phyloP scores from a whole-genome alignment of 2,797 vertebrate species.

The Sarcoramphus papa region DNA sequence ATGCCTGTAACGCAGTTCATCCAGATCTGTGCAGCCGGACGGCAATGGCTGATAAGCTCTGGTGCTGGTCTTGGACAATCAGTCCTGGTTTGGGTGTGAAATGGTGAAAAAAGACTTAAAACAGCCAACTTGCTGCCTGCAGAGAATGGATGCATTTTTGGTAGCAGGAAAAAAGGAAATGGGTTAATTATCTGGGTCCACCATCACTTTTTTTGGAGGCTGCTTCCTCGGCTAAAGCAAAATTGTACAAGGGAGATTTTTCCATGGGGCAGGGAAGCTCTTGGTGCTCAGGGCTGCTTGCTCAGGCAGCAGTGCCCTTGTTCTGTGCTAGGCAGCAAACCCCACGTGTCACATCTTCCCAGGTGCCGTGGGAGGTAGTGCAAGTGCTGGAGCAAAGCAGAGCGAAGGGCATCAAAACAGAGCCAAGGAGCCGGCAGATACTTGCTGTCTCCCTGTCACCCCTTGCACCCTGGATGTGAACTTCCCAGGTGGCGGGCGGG shows the following conservation, averaged over 20 bases:
- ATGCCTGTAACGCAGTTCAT: background rate
- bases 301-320: background rate
- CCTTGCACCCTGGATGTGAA: background rate
- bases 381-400: background rate
- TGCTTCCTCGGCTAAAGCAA: background rate
- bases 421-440: background rate
- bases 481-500: rapidly evolving
- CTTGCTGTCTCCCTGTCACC: background rate
- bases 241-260: background rate
- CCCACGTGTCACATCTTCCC: background rate
- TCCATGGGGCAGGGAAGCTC: background rate
- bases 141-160: constrained; percentile 21
- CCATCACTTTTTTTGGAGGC: background rate
- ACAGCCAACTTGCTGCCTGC: constrained; percentile 21
- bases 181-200: background rate
- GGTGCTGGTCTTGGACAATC: background rate
- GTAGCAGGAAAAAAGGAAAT: background rate
- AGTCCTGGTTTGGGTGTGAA: background rate
- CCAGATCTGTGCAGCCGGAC: background rate
- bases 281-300: background rate
- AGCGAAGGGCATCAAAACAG: background rate
- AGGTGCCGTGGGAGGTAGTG: rapidly evolving
- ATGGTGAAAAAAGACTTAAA: background rate
- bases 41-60: background rate
- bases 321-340: background rate